Evolutionary conservation across 2,888 invertebrate species (phyloP), one percentile per base, ranked within the genome.

Genomic region (Pocota personata): DNA sequence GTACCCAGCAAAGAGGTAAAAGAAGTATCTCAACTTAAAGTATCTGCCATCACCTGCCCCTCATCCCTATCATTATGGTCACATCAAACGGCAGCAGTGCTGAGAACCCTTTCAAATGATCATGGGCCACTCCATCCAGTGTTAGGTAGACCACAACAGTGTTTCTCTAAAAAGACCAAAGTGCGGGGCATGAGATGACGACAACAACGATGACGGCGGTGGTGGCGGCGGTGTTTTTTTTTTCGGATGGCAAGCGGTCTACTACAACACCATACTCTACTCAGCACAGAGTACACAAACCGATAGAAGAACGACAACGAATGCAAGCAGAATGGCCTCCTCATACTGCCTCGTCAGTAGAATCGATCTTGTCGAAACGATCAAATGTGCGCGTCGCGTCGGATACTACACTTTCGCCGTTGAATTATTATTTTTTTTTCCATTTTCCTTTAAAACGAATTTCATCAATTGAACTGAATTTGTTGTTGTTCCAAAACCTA

Each of bases 331-430:
- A 86, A 86, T 77, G 82, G 86, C 82, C 76, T 66, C 76, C 69
- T 57, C 86, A 40, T 66, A 50, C 73, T 67, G 64, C 66, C 64
- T 71, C 86, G 86, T 91, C 90, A 91, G 91, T 91, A 91, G 91
- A 91, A 91, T 91, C 90, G 91, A 91, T 91, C 91, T 91, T 91
- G 91, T 91, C 91, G 91, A 89, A 89, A 89, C 88, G 89, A 90
- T 89, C 90, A 89, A 89, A 89, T 90, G 90, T 88, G 86, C 87
- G 88, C 88, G 80, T 77, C 72, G 86, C 62, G 76, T 76, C 84
- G 86, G 86, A 75, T 67, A 67, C 58, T 84, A 40, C 71, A 80
- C 76, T 82, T 86, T 82, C 82, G 66, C 76, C 57, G 72, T 72
- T 16, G 37, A 55, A 58, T 48, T 64, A 8, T 4, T 48, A 19